Percentiles rank a stretch among this genome's conserved stretches.
Evolutionary conservation across 2,113 vertebrate genomes (phyloP).

Genomic region (Mionectes macconnelli): DNA sequence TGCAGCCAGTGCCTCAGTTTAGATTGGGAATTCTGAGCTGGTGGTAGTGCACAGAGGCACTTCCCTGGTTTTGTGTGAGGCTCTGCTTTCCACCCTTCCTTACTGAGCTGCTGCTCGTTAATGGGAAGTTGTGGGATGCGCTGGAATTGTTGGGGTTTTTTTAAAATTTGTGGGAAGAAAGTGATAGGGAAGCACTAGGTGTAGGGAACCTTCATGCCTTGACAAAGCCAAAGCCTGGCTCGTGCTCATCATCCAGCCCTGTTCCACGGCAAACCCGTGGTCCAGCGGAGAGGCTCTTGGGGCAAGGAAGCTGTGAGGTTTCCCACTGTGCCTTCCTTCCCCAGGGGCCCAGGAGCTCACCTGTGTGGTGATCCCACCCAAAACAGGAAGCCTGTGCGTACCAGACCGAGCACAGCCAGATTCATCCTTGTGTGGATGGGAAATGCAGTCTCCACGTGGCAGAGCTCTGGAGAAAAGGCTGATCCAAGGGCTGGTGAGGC

Average conservation of each 20-base stretch:
- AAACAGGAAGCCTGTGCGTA: background rate
- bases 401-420: background rate
- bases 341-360: background rate
- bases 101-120: background rate
- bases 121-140: background rate
- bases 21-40: background rate
- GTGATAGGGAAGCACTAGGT: background rate
- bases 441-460: rapidly evolving
- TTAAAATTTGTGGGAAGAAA: background rate
- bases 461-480: background rate
- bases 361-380: background rate
- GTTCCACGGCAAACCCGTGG: background rate
- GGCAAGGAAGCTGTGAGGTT: background rate
- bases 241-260: background rate
- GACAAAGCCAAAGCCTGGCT: background rate
- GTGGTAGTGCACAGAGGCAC: background rate
- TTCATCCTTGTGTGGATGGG: background rate
- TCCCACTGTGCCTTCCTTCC: background rate
- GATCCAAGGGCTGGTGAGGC: background rate
- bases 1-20: background rate
- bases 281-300: background rate
- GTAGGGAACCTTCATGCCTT: background rate
- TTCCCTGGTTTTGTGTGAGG: background rate
- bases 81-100: background rate
- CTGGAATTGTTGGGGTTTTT: background rate